Evolutionary conservation across 2,888 invertebrate genomes (phyloP).

Genomic region (Ganaspis brasiliensis): DNA sequence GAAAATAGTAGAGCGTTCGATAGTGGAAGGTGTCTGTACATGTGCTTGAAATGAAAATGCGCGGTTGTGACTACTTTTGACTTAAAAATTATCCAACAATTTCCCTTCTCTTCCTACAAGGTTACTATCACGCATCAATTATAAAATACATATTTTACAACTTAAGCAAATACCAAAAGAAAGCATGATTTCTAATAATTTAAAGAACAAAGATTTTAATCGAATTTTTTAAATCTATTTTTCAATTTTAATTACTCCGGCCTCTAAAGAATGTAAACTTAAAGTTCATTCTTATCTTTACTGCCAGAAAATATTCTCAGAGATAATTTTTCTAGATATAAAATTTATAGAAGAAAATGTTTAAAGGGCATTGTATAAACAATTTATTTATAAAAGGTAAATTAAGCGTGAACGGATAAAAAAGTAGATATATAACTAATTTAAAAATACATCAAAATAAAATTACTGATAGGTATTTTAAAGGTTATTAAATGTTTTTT

Average conservation of each 20-base stretch:
- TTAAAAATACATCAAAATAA: too few species aligned
- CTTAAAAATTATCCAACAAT: conserved; percentile 9
- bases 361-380: too few species aligned
- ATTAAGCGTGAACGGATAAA: too few species aligned
- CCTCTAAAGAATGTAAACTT: too few species aligned
- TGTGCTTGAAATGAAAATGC: neutral
- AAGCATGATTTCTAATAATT: neutral
- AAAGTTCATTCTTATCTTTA: neutral
- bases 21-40: neutral
- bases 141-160: conserved; percentile 1
- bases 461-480: too few species aligned
- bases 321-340: neutral
- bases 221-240: neutral
- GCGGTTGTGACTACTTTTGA: conserved; percentile 12
- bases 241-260: neutral
- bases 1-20: conserved; percentile 1
- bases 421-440: too few species aligned
- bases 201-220: too few species aligned
- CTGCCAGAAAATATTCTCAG: neutral
- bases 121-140: conserved; percentile 29
- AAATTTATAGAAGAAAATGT: neutral
- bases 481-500: too few species aligned
- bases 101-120: conserved; percentile 39
- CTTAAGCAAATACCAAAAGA: neutral
- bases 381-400: too few species aligned